Evolutionary conservation across 2,888 invertebrate genomes (phyloP), one percentile per base, ranked within the genome.

Genomic region (Lingula anatina): DNA sequence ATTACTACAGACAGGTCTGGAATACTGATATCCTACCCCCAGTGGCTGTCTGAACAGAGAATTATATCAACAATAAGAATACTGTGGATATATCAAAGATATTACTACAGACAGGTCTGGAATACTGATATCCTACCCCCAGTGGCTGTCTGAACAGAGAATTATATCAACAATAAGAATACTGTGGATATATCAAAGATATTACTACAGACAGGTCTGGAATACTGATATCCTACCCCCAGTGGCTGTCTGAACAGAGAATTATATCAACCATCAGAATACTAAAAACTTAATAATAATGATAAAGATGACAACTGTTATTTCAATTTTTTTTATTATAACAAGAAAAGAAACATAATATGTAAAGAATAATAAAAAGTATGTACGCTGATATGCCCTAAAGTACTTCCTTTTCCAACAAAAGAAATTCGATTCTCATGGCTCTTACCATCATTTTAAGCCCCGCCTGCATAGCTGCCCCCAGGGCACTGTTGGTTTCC

Each of bases 401-500:
- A n/a, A n/a, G n/a, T n/a, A n/a, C n/a, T n/a, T n/a, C n/a, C 35
- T 44, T 31, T 12, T 44, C 5, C 21, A 44, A 37, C 7, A 39
- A 46, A 24, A 15, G n/a, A 27, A n/a, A n/a, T 37, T 51, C 9
- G 12, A 5, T 24, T 43, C 12, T 5, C 43, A 31, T 31, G 28
- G 35, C 61, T n/a, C 79, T 73, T 65, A 89, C 88, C 86, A 94
- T 87, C 56, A 97, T 83, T 79, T 94, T 92, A 69, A 87, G 89
- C 0, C 90, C 94, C 38, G 90, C 90, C 75, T 91, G 90, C 28
- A 99, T 80, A 1, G 95, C 96, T 3, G 96, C 87, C 2, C 97
- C 97, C 15, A 99, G 80, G 12, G 94, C 92, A 59, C 86, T 88
- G 51, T 86, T 86, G 2, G 88, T 88, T 67, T 87, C 86, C 60